phyloP scores from a whole-genome alignment of 2,797 vertebrate species.

The Dryobates pubescens region DNA sequence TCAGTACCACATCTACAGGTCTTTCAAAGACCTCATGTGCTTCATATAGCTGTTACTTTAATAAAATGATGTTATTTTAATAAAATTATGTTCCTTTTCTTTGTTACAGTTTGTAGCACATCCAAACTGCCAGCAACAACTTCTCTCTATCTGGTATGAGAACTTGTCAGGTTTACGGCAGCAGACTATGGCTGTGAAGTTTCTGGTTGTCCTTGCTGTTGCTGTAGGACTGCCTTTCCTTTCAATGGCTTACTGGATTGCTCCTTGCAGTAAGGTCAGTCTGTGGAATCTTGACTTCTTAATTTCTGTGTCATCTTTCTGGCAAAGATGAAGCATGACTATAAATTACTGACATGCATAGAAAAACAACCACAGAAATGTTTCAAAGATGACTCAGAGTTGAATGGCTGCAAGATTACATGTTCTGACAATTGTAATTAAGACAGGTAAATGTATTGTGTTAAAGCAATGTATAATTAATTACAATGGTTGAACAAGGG shows the following conservation, averaged over 20 bases:
- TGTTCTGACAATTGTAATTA: not conserved
- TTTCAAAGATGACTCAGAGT: not conserved
- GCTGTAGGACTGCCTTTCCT: constrained; percentile 91
- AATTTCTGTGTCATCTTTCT: not conserved
- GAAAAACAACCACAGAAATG: too few relatives aligned
- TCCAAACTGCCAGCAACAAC: constrained; percentile 98
- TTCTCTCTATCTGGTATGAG: constrained; percentile 98
- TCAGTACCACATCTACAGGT: too few relatives aligned
- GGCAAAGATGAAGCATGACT: not conserved
- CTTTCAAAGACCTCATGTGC: not conserved
- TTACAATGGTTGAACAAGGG: not conserved
- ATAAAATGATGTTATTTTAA: not conserved
- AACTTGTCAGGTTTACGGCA: constrained; percentile 92
- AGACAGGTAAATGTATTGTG: not conserved
- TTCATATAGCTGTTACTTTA: not conserved
- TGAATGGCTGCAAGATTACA: not conserved
- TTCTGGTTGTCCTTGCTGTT: constrained; percentile 92
- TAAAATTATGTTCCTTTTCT: not conserved
- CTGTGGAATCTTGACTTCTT: not conserved
- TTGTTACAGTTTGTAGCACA: constrained; percentile 94
- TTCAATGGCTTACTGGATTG: constrained; percentile 91
- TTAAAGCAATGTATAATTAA: not conserved
- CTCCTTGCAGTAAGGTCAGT: constrained; percentile 94
- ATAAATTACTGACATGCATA: too few relatives aligned
- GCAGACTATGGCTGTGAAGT: constrained; percentile 93